Base-by-base conservation (phyloP, 2,888 invertebrate genomes). In the Dryobotodes eremita region DNA sequence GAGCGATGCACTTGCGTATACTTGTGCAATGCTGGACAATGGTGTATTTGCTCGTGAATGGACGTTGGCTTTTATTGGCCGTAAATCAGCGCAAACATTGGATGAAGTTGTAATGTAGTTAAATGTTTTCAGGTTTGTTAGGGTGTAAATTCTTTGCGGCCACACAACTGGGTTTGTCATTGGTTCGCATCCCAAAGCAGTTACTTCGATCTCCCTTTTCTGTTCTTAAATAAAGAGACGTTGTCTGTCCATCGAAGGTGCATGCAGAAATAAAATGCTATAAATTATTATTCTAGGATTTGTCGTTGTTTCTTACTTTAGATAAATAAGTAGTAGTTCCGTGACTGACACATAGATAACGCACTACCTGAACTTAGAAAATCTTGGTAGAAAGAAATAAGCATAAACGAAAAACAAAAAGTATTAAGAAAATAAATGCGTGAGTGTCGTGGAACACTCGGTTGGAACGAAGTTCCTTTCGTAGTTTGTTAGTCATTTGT, bases 1-100 rank as follows among this genome's bases (percentile, higher is more conserved):
- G 84, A 85, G 80, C 90, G 86, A 87, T 90, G 90, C 91, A 90
- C 91, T 89, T 75, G 73, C 17, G 46, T 62, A 62, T 59, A 71
- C 61, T 74, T 70, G 75, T 75, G 65, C 73, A 74, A 75, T 72
- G 62, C 64, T 68, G 75, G 75, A 73, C 72, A 69, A 73, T 82
- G 64, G 69, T 70, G 57, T 65, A 59, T 77, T 80, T 72, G 66
- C 69, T 82, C 36, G 13, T 75, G 57, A 69, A 73, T 66, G 71
- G 71, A 61, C 48, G 42, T 26, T 79, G 68, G 72, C 23, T 26
- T 75, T 85, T 76, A 86, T 86, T 82, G 55, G 73, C 50, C 17
- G 55, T 78, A 57, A 74, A 75, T 71, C 53, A 59, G 79, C 31
- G 31, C 72, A 66, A 75, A 70, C 23, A 70, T 53, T 71, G 53